These are phyloP conservation scores for Hippocampus barbouri DNA, from an alignment of 2,113 vertebrate species.

Conservation along the genomic window DNA sequence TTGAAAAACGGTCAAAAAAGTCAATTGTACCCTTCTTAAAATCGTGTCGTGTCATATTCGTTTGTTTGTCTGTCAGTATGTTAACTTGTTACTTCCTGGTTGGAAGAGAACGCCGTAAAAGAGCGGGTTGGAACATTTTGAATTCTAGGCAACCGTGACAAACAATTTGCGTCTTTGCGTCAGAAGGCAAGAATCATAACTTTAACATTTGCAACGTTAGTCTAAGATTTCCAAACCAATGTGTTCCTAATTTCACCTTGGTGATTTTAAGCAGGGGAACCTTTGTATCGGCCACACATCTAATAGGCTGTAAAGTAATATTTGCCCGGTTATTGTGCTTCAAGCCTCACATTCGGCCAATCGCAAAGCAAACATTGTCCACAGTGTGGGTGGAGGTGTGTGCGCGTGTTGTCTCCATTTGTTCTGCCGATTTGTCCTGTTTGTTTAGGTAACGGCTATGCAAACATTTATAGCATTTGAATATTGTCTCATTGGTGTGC, in stretches of 20 bases:
- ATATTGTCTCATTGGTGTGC: background rate
- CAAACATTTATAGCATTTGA: background rate
- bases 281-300: background rate
- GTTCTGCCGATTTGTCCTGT: background rate
- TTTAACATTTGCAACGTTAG: background rate
- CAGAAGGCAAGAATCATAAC: background rate
- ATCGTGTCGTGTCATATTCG: background rate
- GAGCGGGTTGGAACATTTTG: background rate
- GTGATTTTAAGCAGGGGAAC: background rate
- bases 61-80: background rate
- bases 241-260: background rate
- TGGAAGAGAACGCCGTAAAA: background rate
- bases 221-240: background rate
- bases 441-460: background rate
- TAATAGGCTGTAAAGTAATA: conserved; percentile 48
- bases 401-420: background rate
- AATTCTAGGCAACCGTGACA: background rate
- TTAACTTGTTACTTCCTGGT: background rate
- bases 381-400: background rate
- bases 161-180: background rate
- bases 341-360: background rate
- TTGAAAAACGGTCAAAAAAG: too few relatives aligned
- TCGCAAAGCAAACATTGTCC: background rate
- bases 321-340: conserved; percentile 59
- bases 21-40: background rate